phyloP scores from a whole-genome alignment of 2,888 invertebrate genomes.

The Cephonodes hylas region DNA sequence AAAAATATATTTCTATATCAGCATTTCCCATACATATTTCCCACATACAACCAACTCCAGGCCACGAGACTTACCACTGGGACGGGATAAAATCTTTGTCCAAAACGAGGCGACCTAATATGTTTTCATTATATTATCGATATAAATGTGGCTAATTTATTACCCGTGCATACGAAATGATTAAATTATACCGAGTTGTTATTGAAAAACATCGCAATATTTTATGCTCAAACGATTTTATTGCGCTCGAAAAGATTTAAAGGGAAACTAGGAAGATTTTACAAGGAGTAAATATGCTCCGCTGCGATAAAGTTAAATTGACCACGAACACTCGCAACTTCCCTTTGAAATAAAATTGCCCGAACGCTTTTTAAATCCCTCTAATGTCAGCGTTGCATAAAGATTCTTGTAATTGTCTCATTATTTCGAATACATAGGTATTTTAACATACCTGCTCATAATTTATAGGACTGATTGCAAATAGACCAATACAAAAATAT shows the following conservation, averaged over 20 bases:
- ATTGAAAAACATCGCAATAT: conserved; percentile 28
- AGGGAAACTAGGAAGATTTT: conserved; percentile 33
- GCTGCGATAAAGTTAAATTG: conserved; percentile 21
- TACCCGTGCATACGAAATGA: conserved; percentile 11
- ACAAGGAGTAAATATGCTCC: conserved; percentile 30
- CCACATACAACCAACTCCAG: too few species aligned
- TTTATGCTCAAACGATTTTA: conserved; percentile 31
- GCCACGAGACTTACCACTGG: too few species aligned
- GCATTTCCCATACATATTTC: too few species aligned
- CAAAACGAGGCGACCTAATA: too few species aligned
- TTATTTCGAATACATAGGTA: too few species aligned
- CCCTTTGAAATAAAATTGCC: background rate
- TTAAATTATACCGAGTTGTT: conserved; percentile 15
- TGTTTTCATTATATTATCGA: too few species aligned
- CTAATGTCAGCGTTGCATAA: background rate
- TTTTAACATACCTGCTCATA: too few species aligned
- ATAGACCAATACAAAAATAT: too few species aligned
- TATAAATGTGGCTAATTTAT: background rate
- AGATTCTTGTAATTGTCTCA: too few species aligned
- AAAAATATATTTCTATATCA: too few species aligned
- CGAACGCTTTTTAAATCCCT: background rate
- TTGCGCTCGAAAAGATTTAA: conserved; percentile 29
- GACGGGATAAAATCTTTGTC: too few species aligned
- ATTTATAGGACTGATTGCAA: too few species aligned
- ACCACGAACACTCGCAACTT: conserved; percentile 25